Evolutionary conservation across 2,113 vertebrate genomes (phyloP).

Genomic region (Passerina amoena): DNA sequence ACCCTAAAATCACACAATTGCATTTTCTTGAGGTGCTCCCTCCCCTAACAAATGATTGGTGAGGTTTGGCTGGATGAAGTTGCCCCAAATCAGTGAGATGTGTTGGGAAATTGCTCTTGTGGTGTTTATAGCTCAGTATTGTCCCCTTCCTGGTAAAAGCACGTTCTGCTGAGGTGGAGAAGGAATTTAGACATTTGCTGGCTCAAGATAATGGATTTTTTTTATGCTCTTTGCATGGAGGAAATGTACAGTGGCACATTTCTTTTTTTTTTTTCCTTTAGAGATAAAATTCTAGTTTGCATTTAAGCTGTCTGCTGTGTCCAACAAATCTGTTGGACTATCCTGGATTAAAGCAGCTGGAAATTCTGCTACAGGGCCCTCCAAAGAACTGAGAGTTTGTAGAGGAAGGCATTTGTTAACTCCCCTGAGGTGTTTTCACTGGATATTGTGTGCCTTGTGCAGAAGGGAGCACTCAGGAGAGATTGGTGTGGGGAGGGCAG

Average conservation of each 20-base stretch:
- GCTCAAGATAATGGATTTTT: not conserved
- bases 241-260: not conserved
- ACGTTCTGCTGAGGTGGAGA: not conserved
- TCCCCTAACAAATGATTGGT: not conserved
- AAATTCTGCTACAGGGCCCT: not conserved
- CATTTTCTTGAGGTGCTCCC: not conserved
- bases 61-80: not conserved
- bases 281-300: not conserved
- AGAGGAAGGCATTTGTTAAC: not conserved
- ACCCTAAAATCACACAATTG: not conserved
- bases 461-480: not conserved
- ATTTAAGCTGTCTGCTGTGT: not conserved
- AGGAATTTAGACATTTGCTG: not conserved
- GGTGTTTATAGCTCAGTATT: not conserved
- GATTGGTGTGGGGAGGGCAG: not conserved
- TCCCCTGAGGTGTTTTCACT: not conserved
- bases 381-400: not conserved
- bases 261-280: rapidly evolving
- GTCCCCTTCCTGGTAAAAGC: not conserved
- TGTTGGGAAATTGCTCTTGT: not conserved
- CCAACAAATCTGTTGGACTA: not conserved
- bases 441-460: not conserved
- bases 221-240: not conserved
- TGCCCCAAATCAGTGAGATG: not conserved
- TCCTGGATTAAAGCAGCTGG: not conserved